phyloP scores from a whole-genome alignment of 2,113 vertebrate species.

The Delphinus delphis region DNA sequence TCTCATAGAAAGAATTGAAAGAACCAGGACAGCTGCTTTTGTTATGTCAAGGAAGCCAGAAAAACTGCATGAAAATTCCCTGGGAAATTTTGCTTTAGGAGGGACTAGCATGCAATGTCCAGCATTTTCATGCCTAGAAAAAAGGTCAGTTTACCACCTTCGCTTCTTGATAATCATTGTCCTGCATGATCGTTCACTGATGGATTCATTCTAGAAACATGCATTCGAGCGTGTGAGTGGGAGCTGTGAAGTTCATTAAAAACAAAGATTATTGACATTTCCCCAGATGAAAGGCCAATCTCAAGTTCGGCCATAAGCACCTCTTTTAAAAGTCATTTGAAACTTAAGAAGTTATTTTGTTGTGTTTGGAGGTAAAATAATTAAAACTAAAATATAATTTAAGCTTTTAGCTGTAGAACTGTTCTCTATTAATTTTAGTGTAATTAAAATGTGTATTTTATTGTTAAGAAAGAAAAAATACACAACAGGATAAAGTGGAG shows the following conservation, averaged over 20 bases:
- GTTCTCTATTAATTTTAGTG: neutral
- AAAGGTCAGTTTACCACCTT: neutral
- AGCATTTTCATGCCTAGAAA: neutral
- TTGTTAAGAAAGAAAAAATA: neutral
- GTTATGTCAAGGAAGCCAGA: neutral
- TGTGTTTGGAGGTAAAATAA: neutral
- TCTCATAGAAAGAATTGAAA: neutral
- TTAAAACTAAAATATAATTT: neutral
- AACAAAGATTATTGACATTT: neutral
- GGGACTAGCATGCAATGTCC: accelerated
- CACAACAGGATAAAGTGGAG: neutral
- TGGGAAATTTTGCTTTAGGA: neutral
- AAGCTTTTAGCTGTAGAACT: neutral
- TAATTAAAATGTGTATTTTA: neutral
- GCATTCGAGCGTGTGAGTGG: neutral
- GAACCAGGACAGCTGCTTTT: neutral
- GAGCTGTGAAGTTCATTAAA: neutral
- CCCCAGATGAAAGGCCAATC: neutral
- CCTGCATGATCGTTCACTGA: neutral
- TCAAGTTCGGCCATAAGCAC: neutral
- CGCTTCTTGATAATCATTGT: neutral
- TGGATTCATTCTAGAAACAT: neutral
- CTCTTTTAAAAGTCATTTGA: neutral
- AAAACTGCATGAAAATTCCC: neutral
- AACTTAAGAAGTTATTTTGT: neutral